Evolutionary conservation across 1,140 invertebrate species (phyloP).

Genomic region (Cheumatopsyche charites): DNA sequence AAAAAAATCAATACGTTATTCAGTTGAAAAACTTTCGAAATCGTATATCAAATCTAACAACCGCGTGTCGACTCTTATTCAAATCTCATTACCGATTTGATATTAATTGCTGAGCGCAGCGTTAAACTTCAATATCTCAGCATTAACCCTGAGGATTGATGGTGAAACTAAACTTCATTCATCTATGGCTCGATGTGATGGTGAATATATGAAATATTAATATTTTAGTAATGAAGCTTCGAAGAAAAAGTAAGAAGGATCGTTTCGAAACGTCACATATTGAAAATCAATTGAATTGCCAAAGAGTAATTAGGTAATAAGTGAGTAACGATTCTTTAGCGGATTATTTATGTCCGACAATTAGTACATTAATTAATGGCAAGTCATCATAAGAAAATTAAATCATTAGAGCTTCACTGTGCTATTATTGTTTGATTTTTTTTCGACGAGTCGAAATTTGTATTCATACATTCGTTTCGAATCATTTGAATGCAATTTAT

Average conservation of each 20-base stretch:
- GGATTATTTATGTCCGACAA: background rate
- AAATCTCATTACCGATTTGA: conserved; percentile 27
- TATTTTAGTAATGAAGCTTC: background rate
- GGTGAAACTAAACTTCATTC: conserved; percentile 7
- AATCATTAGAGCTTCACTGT: conserved; percentile 1
- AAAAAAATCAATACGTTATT: conserved; percentile 21
- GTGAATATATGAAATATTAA: background rate
- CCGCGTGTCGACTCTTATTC: conserved; percentile 22
- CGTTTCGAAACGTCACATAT: background rate
- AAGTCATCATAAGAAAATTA: background rate
- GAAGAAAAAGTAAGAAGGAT: background rate
- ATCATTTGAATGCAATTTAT: no score
- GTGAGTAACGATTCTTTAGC: background rate
- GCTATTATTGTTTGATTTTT: background rate
- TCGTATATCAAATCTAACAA: conserved; percentile 30
- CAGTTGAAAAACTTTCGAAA: conserved; percentile 27
- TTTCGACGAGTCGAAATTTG: no score
- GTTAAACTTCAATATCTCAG: conserved; percentile 6
- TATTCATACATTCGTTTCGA: no score
- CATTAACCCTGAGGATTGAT: background rate
- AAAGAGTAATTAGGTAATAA: background rate
- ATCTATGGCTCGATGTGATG: background rate
- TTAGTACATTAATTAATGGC: conserved; percentile 10
- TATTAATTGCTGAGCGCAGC: conserved; percentile 24
- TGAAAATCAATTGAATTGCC: conserved; percentile 5